Evolutionary conservation across 2,797 vertebrate genomes (phyloP).

Genomic region (Etheostoma nigrum): DNA sequence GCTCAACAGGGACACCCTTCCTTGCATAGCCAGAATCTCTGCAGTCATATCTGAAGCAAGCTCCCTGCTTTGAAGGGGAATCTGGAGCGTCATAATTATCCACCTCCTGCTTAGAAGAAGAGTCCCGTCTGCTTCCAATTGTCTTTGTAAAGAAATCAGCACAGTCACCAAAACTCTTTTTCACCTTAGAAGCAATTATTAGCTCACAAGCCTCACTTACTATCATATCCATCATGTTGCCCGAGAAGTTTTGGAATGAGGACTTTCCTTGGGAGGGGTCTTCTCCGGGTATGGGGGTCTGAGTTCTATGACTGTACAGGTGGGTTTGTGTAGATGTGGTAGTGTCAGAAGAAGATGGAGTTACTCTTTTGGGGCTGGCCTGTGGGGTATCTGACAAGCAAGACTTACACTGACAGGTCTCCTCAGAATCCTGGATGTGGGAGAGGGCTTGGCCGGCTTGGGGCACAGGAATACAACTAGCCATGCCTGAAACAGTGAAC

Average conservation of each 20-base stretch:
- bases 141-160: conserved; percentile 86
- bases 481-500: conserved; percentile 94
- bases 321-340: conserved; percentile 62
- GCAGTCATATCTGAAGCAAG: conserved; percentile 63
- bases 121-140: conserved; percentile 71
- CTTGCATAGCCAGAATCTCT: conserved; percentile 58
- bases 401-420: conserved; percentile 69
- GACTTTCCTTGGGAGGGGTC: conserved; percentile 70
- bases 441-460: conserved; percentile 92
- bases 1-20: conserved; percentile 45
- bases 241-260: conserved; percentile 86
- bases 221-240: conserved; percentile 91
- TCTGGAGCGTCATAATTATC: conserved; percentile 78
- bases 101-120: conserved; percentile 63
- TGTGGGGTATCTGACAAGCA: conserved; percentile 66
- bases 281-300: conserved; percentile 53
- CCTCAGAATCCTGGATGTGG: conserved; percentile 81
- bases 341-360: conserved; percentile 54
- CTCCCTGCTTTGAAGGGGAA: conserved; percentile 76
- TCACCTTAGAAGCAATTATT: conserved; percentile 87
- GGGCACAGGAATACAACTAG: conserved; percentile 94
- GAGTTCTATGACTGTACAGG: conserved; percentile 57
- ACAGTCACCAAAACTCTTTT: conserved; percentile 87
- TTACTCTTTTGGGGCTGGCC: conserved; percentile 63
- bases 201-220: conserved; percentile 93